Base-by-base conservation (phyloP, 1,140 invertebrate genomes). In the Papilio xuthus region DNA sequence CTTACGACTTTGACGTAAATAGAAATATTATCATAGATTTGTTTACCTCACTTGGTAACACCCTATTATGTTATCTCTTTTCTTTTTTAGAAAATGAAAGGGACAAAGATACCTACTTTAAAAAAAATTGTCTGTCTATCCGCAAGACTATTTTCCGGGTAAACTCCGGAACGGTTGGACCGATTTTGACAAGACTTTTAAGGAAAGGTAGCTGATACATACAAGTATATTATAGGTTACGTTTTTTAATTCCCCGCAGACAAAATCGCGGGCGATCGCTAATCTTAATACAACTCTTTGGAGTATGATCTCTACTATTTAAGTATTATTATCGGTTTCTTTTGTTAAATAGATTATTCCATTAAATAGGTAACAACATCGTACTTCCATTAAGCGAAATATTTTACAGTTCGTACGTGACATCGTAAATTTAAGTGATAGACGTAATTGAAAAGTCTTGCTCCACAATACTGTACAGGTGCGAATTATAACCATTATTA, bases 391-490 rank as follows among this genome's bases (percentile, higher is more conserved):
- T 37, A 37, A 37, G 7, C 7, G 32, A 7, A 37, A 37, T 6
- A 37, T 72, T 32, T 37, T 12, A 72, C 13, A 23, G 18, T 44
- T 23, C 37, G 32, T 41, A 72, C 70, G 70, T 72, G 32, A 10
- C 20, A 13, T 72, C 70, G 70, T 72, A 72, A 72, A 72, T 72
- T 72, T 41, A 20, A 23, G 41, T 72, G n/a, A 44, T 41, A 15
- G 20, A 18, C 20, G 32, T 72, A 72, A 72, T 72, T 72, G 70
- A 42, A 72, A 72, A 72, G 41, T 47, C 70, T 72, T 72, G 70
- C 41, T 72, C 20, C 32, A 42, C 41, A 41, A 44, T 47, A 23
- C 37, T 44, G 32, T 44, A 32, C n/a, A 72, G 44, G n/a, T 60
- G 56, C 10, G 56, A 26, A 60, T 26, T 60, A 60, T 60, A 26